Conservation (phyloP, 2,113 vertebrate species). For the Chlorocebus sabaeus region DNA sequence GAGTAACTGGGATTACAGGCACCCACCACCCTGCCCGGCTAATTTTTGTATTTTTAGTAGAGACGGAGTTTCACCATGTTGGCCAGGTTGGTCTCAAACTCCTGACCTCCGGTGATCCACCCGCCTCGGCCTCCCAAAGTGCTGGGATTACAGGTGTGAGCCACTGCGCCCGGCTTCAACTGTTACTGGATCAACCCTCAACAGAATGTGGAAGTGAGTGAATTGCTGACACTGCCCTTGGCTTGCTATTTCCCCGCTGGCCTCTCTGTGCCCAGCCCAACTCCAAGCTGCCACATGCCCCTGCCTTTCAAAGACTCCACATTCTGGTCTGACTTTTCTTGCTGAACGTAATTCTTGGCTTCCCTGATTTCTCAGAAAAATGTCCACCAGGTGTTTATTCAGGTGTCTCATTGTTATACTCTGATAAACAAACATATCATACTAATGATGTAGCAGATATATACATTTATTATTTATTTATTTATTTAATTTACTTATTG, state of each 20-base stretch:
- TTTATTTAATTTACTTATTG: too few relatives aligned
- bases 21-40: too few relatives aligned
- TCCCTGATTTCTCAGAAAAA: background rate
- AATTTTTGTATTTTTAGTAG: too few relatives aligned
- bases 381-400: background rate
- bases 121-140: too few relatives aligned
- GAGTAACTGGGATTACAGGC: too few relatives aligned
- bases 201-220: too few relatives aligned
- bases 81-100: too few relatives aligned
- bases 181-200: background rate
- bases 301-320: background rate
- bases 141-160: too few relatives aligned
- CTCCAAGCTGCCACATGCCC: too few relatives aligned
- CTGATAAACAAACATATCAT: rapidly evolving
- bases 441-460: rapidly evolving
- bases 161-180: background rate
- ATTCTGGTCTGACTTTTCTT: background rate
- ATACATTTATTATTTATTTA: background rate
- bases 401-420: rapidly evolving
- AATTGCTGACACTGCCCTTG: too few relatives aligned
- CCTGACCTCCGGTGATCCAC: too few relatives aligned
- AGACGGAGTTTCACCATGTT: too few relatives aligned
- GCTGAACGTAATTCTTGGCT: background rate
- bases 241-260: rapidly evolving
- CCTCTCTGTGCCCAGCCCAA: background rate